These are phyloP conservation scores for Phasianus colchicus DNA, from an alignment of 2,113 vertebrate genomes.

Conservation along the genomic window DNA sequence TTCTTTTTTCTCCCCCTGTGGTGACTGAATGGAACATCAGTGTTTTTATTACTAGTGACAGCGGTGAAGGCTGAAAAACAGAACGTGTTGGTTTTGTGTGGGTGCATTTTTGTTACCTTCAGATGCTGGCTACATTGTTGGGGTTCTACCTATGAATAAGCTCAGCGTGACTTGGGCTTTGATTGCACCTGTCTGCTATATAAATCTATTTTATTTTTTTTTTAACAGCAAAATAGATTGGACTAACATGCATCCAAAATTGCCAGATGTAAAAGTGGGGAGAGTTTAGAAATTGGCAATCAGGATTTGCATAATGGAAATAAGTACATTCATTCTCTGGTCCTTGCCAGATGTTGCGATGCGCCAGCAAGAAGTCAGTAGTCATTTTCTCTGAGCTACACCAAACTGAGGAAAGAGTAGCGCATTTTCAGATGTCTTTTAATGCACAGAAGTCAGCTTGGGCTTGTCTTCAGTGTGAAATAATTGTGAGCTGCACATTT, in stretches of 20 bases:
- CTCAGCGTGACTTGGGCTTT: background rate
- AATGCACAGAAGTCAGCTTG: background rate
- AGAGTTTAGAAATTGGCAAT: conserved; percentile 11
- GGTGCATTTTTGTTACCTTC: background rate
- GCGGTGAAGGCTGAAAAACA: background rate
- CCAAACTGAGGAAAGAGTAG: background rate
- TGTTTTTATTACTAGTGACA: background rate
- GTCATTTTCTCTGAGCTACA: background rate
- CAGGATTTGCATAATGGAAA: background rate
- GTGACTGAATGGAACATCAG: background rate
- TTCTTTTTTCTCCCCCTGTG: background rate
- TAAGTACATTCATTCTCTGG: background rate
- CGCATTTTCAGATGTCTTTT: fast-evolving
- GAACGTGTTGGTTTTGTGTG: background rate
- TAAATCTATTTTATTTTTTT: background rate
- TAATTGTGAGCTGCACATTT: background rate
- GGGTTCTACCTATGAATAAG: background rate
- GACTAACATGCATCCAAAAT: background rate
- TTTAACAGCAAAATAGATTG: background rate
- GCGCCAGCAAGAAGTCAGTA: background rate
- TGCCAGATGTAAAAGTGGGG: background rate
- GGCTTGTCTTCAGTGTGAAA: background rate
- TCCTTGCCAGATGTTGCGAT: background rate
- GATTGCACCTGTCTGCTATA: background rate
- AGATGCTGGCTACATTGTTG: background rate